Evolutionary conservation across 92 coral and sea anemone species (phyloP).

Genomic region (Hydrozoanthus gracilis): DNA sequence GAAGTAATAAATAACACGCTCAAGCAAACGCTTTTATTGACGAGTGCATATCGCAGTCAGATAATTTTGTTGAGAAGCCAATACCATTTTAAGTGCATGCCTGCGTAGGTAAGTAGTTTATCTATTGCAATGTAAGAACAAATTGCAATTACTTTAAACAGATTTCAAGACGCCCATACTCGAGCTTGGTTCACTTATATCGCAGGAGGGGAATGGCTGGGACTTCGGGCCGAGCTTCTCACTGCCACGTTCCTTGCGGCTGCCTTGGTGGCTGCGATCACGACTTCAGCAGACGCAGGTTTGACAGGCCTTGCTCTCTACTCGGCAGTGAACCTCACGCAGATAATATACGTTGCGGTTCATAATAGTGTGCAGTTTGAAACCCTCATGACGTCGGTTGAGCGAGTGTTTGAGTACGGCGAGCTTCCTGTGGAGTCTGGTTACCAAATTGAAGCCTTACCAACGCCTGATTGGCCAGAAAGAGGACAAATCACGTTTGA

Average conservation of each 20-base stretch:
- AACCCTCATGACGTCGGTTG: constrained; percentile 46
- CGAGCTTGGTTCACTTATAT: constrained; percentile 37
- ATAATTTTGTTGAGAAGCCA: neutral
- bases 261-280: constrained; percentile 38
- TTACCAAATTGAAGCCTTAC: constrained; percentile 19
- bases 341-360: constrained; percentile 41
- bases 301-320: constrained; percentile 37
- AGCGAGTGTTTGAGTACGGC: constrained; percentile 34
- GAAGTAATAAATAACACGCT: too few relatives aligned
- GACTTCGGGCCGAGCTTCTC: constrained; percentile 40
- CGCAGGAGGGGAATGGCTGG: constrained; percentile 45
- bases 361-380: constrained; percentile 44
- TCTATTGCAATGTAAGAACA: neutral
- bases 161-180: constrained; percentile 37
- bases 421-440: constrained; percentile 38
- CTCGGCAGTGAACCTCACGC: constrained; percentile 47
- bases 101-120: neutral
- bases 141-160: neutral
- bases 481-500: constrained; percentile 24
- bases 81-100: neutral
- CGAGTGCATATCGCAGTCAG: too few relatives aligned
- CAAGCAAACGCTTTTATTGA: too few relatives aligned
- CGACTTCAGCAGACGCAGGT: constrained; percentile 49
- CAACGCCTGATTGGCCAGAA: constrained; percentile 27
- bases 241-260: constrained; percentile 41